These are phyloP conservation scores for Pedetes capensis DNA, from an alignment of 2,113 vertebrate genomes.

Conservation along the genomic window DNA sequence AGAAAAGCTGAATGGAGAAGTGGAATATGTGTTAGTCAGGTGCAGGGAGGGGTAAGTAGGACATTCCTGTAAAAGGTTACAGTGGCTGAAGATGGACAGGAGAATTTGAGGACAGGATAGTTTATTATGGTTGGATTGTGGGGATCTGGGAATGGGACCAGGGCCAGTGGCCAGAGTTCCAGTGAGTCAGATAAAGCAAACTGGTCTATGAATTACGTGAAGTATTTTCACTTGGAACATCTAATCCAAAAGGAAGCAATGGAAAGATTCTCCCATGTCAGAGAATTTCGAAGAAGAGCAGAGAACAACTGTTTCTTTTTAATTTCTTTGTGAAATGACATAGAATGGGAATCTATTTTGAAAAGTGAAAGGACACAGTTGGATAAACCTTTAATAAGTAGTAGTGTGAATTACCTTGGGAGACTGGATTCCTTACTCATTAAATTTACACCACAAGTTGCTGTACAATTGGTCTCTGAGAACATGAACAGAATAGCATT, in stretches of 20 bases:
- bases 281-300: not conserved
- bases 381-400: not conserved
- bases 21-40: not conserved
- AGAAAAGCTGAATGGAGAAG: not conserved
- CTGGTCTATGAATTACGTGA: not conserved
- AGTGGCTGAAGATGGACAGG: not conserved
- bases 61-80: not conserved
- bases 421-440: not conserved
- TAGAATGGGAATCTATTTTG: not conserved
- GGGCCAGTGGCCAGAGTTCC: not conserved
- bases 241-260: not conserved
- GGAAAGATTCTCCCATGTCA: not conserved
- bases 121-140: not conserved
- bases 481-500: not conserved
- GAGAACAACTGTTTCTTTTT: not conserved
- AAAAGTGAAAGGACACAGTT: not conserved
- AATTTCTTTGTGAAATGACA: not conserved
- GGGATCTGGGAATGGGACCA: not conserved
- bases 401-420: not conserved
- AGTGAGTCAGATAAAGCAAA: not conserved
- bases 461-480: constrained; percentile 32
- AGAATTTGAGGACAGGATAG: not conserved
- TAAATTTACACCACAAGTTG: not conserved
- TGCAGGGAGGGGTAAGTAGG: not conserved
- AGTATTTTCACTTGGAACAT: not conserved